Conservation (phyloP, 2,113 vertebrate genomes). For the Elephantulus edwardii region DNA sequence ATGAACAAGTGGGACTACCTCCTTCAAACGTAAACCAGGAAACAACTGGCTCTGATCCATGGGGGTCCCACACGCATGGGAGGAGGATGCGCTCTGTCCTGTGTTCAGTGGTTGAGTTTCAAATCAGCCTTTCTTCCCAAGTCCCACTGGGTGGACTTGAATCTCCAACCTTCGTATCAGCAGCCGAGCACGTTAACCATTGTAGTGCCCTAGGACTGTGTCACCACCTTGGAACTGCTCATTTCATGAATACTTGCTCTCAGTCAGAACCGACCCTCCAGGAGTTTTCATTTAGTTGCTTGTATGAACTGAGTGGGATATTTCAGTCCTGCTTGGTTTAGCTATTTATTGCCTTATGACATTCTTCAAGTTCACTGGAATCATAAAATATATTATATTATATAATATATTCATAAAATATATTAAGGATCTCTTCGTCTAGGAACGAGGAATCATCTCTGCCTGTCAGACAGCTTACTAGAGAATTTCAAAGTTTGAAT, state of each 20-base stretch:
- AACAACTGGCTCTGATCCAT: neutral
- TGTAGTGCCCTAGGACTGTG: neutral
- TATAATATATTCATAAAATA: neutral
- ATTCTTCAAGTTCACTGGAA: neutral
- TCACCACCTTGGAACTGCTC: neutral
- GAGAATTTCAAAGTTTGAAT: constrained; percentile 32
- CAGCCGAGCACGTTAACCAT: neutral
- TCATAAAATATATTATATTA: too few relatives aligned
- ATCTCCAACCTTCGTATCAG: neutral
- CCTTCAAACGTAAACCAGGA: neutral
- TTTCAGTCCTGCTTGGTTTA: neutral
- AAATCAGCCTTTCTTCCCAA: neutral
- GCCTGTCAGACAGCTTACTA: neutral
- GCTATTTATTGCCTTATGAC: neutral
- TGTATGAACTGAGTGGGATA: neutral
- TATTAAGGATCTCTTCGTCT: neutral
- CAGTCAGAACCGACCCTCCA: neutral
- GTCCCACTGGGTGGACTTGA: neutral
- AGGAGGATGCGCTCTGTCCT: neutral
- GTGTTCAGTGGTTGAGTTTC: neutral
- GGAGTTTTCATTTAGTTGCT: neutral
- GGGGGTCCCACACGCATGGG: neutral
- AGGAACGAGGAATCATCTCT: neutral
- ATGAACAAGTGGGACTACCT: neutral
- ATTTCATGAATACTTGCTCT: neutral